Conservation (phyloP, 2,888 invertebrate genomes). For the Rhagophthalmus giganteus region DNA sequence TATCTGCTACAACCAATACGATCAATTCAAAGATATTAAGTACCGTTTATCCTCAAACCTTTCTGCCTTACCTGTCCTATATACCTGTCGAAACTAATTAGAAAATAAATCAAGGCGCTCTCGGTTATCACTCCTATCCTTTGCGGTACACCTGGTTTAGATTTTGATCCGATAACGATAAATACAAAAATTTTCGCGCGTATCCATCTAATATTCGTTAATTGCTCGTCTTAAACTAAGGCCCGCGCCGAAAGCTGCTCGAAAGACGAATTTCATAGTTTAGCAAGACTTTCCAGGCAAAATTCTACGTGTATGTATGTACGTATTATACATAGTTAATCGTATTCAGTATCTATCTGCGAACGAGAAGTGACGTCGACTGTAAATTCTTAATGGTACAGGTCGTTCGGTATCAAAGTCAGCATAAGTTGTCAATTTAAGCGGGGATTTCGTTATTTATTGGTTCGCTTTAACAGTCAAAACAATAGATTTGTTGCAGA, state of each 20-base stretch:
- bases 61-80: slow-evolving; percentile 51
- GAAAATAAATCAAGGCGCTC: slow-evolving; percentile 53
- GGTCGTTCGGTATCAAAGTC: slow-evolving; percentile 30
- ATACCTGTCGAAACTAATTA: slow-evolving; percentile 56
- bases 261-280: no score
- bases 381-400: slow-evolving; percentile 30
- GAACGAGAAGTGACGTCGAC: slow-evolving; percentile 15
- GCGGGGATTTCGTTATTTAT: slow-evolving; percentile 52
- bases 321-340: slow-evolving; percentile 24
- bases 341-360: slow-evolving; percentile 23
- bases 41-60: slow-evolving; percentile 44
- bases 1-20: slow-evolving; percentile 42
- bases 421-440: slow-evolving; percentile 47
- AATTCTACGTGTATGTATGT: no score
- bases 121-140: slow-evolving; percentile 39
- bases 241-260: no score
- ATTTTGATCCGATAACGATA: slow-evolving; percentile 17
- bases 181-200: neutral
- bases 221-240: no score
- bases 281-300: no score
- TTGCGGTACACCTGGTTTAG: slow-evolving; percentile 37
- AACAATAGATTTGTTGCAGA: slow-evolving; percentile 55
- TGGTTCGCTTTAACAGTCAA: slow-evolving; percentile 47
- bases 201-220: no score
- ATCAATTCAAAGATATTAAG: slow-evolving; percentile 36